Base-by-base conservation (phyloP, 92 coral and sea anemone genomes). In the Actinernus sp. region DNA sequence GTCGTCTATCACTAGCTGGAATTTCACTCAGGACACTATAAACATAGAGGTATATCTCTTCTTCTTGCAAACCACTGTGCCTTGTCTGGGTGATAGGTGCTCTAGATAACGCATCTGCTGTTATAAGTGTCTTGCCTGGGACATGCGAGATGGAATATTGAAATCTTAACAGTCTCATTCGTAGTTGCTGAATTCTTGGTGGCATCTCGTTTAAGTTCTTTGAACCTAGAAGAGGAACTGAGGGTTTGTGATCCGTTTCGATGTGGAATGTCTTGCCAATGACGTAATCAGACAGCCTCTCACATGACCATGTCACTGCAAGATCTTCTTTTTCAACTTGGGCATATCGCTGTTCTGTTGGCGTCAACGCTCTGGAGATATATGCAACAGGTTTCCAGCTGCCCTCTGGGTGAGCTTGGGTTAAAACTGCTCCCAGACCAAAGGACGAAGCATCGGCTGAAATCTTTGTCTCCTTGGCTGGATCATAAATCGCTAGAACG, bases 31-130 rank as follows among this genome's bases (percentile, higher is more conserved):
- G 50, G 74, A 53, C 47, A n/a, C n/a, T n/a, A n/a, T 51, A 56
- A 31, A 78, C 87, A 49, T 79, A 79, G 26, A 79, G 61, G 55
- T 78, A 61, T 39, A 85, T 72, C 58, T 85, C 86, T 34, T 78
- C 78, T 31, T 85, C 74, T 37, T 56, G 89, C 29, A 65, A 68
- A n/a, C n/a, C n/a, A n/a, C n/a, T n/a, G n/a, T n/a, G n/a, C n/a
- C n/a, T n/a, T n/a, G n/a, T n/a, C n/a, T n/a, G n/a, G 13, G n/a
- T 68, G 18, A 76, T 52, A 19, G 85, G 86, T 14, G 77, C 71
- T 40, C 82, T 45, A 2, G 81, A 78, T 26, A 78, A 23, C 22
- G 79, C 39, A 47, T 78, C 82, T 12, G 92, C 86, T 0, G 73
- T 57, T 11, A 71, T 32, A 14, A 77, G 74, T 26, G 34, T 56